Evolutionary conservation across 1,140 invertebrate genomes (phyloP), one percentile per base, ranked within the genome.

Genomic region (Procambarus virginalis): DNA sequence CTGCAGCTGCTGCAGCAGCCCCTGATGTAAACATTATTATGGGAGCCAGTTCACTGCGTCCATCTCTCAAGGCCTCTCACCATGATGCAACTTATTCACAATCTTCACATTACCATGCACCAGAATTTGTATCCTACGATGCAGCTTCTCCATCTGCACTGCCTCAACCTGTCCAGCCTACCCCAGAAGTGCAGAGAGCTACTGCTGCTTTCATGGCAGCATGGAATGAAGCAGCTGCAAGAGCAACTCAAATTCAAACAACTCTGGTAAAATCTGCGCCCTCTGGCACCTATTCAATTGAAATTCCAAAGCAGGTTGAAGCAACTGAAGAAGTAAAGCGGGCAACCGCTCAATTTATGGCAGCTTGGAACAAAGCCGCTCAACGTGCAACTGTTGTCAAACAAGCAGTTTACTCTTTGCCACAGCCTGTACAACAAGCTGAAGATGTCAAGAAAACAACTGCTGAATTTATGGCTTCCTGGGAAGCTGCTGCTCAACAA

Each of bases 1-100:
- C 86, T 55, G 78, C 78, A 4, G 86, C 78, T 76, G 86, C 78
- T 22, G 60, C 48, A 75, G 58, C 86, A 20, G 86, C 85, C 46
- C 85, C 85, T 81, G 86, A 88, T 49, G 78, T 73, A 8, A 81
- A 88, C 64, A 81, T 88, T 64, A 81, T 88, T 48, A 88, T 81
- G 86, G 86, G 86, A 64, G 51, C 48, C 45, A 45, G 48, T 17
- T 1, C 64, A 34, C 49, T 6, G 14, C 10, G 12, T 12, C 80
- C 3, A 48, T 2, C 55, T 6, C 73, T 14, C 48, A 34, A n/a
- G 79, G n/a, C 60, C 10, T 55, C 58, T 2, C 2, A 79, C n/a
- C 76, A 89, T 60, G 34, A 48, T 60, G 64, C 79, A 68, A 17
- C 64, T 17, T 17, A 10, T 68, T 10, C 34, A 34, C 55, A 58